phyloP scores from a whole-genome alignment of 2,888 invertebrate species.

The Acleris literana region DNA sequence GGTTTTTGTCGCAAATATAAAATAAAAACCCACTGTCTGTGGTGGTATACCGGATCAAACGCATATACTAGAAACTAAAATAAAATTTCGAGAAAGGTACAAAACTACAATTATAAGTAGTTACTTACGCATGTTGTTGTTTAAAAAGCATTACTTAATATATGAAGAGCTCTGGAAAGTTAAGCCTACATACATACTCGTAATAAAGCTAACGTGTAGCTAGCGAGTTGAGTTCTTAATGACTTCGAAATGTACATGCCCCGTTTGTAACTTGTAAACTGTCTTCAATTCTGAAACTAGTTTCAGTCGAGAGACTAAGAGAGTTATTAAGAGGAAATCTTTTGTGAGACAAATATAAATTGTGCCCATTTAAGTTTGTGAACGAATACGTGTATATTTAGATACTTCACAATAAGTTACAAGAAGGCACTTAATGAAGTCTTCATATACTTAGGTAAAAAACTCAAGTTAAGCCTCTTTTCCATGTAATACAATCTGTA shows the following conservation, averaged over 20 bases:
- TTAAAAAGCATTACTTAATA: constrained; percentile 17
- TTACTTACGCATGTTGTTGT: constrained; percentile 2
- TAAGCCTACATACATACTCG: constrained; percentile 3
- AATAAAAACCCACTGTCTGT: too few relatives aligned
- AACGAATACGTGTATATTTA: too few relatives aligned
- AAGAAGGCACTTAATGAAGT: too few relatives aligned
- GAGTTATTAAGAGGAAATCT: constrained; percentile 11
- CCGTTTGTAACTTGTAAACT: constrained; percentile 52
- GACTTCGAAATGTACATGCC: constrained; percentile 55
- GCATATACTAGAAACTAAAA: too few relatives aligned
- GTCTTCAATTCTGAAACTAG: constrained; percentile 53
- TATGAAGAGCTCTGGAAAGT: constrained; percentile 29
- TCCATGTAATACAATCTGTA: too few relatives aligned
- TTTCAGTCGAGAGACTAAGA: constrained; percentile 41
- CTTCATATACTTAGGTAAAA: too few relatives aligned
- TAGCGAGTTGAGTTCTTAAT: constrained; percentile 52
- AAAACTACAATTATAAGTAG: background rate
- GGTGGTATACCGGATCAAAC: too few relatives aligned
- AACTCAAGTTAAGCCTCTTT: too few relatives aligned
- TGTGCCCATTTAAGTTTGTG: too few relatives aligned
- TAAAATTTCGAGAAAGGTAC: background rate
- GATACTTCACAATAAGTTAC: too few relatives aligned
- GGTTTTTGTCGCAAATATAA: too few relatives aligned
- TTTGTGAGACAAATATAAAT: background rate
- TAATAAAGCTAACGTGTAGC: constrained; percentile 36